These are phyloP conservation scores for Drosophila mayri DNA, from an alignment of 1,140 invertebrate species.

Conservation along the genomic window DNA sequence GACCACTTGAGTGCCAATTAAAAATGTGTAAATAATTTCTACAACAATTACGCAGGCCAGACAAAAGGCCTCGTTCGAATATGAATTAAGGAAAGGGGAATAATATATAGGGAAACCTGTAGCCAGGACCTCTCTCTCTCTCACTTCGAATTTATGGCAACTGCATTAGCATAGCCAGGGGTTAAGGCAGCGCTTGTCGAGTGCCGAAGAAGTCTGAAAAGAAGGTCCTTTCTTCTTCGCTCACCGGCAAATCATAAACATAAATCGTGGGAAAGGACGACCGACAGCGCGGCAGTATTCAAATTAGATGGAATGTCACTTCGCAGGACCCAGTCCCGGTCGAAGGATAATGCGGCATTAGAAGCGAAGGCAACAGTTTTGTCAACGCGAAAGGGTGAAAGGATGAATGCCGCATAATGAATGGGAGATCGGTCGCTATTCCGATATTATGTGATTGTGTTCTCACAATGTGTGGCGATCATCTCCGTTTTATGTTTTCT, in stretches of 20 bases:
- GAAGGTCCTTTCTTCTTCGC: conserved; percentile 41
- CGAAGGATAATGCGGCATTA: conserved; percentile 70
- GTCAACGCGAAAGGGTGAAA: conserved; percentile 68
- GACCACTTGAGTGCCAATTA: conserved; percentile 80
- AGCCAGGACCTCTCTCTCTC: conserved; percentile 29
- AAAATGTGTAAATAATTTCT: conserved; percentile 81
- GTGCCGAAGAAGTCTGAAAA: conserved; percentile 38
- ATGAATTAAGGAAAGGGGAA: conserved; percentile 21
- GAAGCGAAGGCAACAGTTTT: conserved; percentile 68
- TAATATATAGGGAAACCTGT: conserved; percentile 47
- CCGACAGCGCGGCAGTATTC: conserved; percentile 54
- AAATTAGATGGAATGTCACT: conserved; percentile 77
- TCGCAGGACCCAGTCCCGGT: conserved; percentile 52
- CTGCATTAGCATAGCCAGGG: conserved; percentile 72
- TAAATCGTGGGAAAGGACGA: conserved; percentile 76
- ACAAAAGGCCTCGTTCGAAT: conserved; percentile 62
- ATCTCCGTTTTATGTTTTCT: conserved; percentile 40
- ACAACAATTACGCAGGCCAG: conserved; percentile 64
- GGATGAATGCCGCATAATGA: conserved; percentile 59
- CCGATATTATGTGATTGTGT: conserved; percentile 59
- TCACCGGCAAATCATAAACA: conserved; percentile 64
- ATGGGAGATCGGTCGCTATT: conserved; percentile 38
- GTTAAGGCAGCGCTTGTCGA: conserved; percentile 47
- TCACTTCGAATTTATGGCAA: conserved; percentile 57
- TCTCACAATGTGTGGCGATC: conserved; percentile 79